A percentile compares a stretch with the other conserved stretches of the same genome.
Conservation (phyloP, 2,797 vertebrate genomes). For the Sebastes jordani region DNA sequence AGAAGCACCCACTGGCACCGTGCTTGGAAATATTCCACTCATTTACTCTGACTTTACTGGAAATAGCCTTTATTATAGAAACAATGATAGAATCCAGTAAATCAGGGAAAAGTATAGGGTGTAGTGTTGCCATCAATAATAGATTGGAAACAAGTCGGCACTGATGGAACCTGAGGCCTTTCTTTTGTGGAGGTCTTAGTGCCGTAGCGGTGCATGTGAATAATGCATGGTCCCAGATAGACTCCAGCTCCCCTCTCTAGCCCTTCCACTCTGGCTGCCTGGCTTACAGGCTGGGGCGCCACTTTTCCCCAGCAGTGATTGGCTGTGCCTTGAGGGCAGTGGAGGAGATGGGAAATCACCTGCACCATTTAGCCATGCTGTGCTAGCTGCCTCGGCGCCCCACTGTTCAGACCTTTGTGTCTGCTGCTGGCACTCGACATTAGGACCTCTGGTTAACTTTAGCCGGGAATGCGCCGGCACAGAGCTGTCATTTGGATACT, state of each 20-base stretch:
- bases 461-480: conserved; percentile 58
- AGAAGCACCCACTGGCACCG: conserved; percentile 47
- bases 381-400: conserved; percentile 74
- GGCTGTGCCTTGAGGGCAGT: conserved; percentile 77
- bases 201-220: conserved; percentile 80
- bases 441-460: conserved; percentile 78
- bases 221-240: conserved; percentile 82
- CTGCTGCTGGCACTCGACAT: conserved; percentile 73
- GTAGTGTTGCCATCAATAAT: conserved; percentile 85
- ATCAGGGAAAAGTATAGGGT: conserved; percentile 82
- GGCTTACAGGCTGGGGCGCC: conserved; percentile 66
- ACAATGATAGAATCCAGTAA: conserved; percentile 83
- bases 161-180: conserved; percentile 81
- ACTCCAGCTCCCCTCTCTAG: conserved; percentile 66
- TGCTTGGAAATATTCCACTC: conserved; percentile 72
- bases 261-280: conserved; percentile 68
- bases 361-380: conserved; percentile 82
- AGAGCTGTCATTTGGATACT: conserved; percentile 73
- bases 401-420: conserved; percentile 77
- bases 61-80: conserved; percentile 81
- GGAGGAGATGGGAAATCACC: conserved; percentile 84
- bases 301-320: conserved; percentile 77
- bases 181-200: conserved; percentile 80
- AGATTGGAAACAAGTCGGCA: conserved; percentile 82
- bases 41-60: conserved; percentile 73